Conservation (phyloP, 2,888 invertebrate genomes). For the Lithodes maja region DNA sequence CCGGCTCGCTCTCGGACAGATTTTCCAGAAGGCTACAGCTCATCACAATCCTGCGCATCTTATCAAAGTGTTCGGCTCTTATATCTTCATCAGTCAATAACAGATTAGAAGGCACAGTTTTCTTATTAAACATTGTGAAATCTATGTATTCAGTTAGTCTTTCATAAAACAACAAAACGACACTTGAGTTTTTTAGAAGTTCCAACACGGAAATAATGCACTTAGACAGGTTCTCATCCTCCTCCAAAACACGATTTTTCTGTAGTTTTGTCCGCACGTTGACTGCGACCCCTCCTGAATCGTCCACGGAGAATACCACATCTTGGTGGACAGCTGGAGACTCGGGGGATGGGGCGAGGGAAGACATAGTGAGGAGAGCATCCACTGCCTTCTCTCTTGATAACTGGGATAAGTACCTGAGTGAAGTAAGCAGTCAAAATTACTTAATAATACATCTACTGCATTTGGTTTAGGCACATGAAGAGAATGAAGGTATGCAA, state of each 20-base stretch:
- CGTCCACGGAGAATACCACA: conserved; percentile 40
- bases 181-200: conserved; percentile 5
- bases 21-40: conserved; percentile 38
- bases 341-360: conserved; percentile 5
- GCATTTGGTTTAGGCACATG: no score
- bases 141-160: conserved; percentile 40
- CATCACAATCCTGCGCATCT: conserved; percentile 28
- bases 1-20: conserved; percentile 44
- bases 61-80: conserved; percentile 28
- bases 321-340: conserved; percentile 36
- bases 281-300: conserved; percentile 37
- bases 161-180: conserved; percentile 51
- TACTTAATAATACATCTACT: no score
- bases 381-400: conserved; percentile 26
- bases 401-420: conserved; percentile 52
- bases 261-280: not conserved
- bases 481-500: no score
- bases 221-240: conserved; percentile 44
- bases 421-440: not conserved
- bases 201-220: conserved; percentile 46
- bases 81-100: conserved; percentile 51
- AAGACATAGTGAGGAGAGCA: conserved; percentile 37
- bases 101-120: not conserved
- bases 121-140: conserved; percentile 38
- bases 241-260: conserved; percentile 18